Base-by-base conservation (phyloP, 2,113 vertebrate genomes). In the Neoarius graeffei region DNA sequence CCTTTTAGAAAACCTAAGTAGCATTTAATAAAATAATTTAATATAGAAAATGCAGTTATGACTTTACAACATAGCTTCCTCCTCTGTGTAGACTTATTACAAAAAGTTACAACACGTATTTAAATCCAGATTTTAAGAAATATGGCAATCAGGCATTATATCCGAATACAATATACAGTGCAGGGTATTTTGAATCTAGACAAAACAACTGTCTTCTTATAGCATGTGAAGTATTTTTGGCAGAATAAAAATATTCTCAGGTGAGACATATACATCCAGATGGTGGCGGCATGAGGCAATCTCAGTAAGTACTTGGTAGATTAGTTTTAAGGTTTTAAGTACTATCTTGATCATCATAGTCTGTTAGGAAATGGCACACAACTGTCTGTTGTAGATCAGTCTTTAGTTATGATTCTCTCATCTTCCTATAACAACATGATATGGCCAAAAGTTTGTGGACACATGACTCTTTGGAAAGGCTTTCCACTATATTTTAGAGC, bases 271-370 rank as follows among this genome's bases (percentile, higher is more conserved):
- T 23, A 17, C 13, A 23, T 10, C 85, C 88, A 89, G 35, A 84
- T 25, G 85, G 81, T 23, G 73, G 85, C 88, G 84, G 85, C 59
- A 66, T 89, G 35, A 48, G 9, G 54, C 42, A 67, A 52, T 50
- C 52, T 52, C 27, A 67, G 4, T 17, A 81, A 25, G 23, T 13
- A 30, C 20, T 15, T n/a, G 9, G 20, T 80, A 27, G 23, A 54
- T 27, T 80, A 25, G 10, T 67, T 67, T 67, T n/a, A 25, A 67
- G 25, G 25, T 11, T 13, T 62, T 60, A 23, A 62, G 7, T 62
- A 0, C 20, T 23, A 23, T 23, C 60, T 62, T 62, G 4, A 7
- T 62, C 60, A 62, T 20, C 23, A 23, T 25, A 11, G 10, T 56
- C 54, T 56, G 64, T 11, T 67, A 23, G 64, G 10, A 66, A 67